Base-by-base conservation (phyloP, 2,888 invertebrate genomes). In the Eupelmus urozonus region DNA sequence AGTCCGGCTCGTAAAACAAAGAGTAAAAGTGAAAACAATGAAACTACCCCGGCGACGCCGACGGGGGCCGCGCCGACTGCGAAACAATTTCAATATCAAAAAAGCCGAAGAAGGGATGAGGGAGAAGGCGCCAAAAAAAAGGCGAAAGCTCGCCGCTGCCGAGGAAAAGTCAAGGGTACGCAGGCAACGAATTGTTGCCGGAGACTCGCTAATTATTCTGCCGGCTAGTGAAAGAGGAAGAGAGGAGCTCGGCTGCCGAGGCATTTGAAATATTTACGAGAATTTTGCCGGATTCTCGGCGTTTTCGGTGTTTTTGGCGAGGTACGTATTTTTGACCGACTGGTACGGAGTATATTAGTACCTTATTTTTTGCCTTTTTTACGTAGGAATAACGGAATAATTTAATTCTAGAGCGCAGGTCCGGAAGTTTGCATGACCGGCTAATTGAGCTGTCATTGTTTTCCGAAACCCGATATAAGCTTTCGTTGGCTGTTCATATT, bases 1-100 rank as follows among this genome's bases (percentile, higher is more conserved):
- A 45, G 57, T 4, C 2, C 51, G 5, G 20, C 16, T 5, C 51
- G 40, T 25, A 23, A 42, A 42, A 42, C 57, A 51, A 49, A 62
- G 25, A 20, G 27, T 2, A 16, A 20, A 20, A 51, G 70, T 57
- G 11, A 49, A 53, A 71, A 71, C 63, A 51, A 76, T 76, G 57
- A 70, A 76, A 70, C 73, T 55, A 29, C 63, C 20, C 53, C 16
- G 2, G 5, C 20, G 16, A 20, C 23, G 9, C 9, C n/a, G 27
- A 18, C 34, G 34, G 34, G 5, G 23, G 65, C 5, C 16, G 34
- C 18, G 42, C 13, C 29, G 27, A 7, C 40, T 9, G 59, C 5
- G 40, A 49, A 70, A 65, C 55, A 70, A 76, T 76, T 76, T 76
- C 76, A 76, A 76, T 76, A 70, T 76, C 57, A 76, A 76, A 76